Percentiles rank a stretch among this genome's conserved stretches.
These are phyloP conservation scores for Gymnocephalus cernua DNA, from an alignment of 2,113 vertebrate species.

Conservation along the genomic window DNA sequence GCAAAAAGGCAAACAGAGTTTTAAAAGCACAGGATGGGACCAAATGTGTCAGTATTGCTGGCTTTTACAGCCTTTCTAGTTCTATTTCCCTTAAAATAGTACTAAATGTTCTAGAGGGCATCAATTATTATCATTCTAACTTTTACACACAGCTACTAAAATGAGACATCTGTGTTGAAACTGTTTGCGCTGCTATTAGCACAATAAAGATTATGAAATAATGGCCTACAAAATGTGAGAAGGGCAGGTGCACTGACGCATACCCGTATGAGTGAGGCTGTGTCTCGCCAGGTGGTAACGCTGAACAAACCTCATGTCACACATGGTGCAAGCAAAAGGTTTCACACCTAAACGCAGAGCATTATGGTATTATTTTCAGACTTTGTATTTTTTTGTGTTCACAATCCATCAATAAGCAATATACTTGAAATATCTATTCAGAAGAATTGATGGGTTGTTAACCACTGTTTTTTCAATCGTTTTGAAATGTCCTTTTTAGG, in stretches of 20 bases:
- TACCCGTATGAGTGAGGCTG: slow-evolving; percentile 88
- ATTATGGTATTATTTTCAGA: slow-evolving; percentile 76
- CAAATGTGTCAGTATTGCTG: neutral
- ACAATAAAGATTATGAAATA: slow-evolving; percentile 9
- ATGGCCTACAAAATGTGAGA: slow-evolving; percentile 45
- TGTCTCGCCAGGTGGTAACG: slow-evolving; percentile 87
- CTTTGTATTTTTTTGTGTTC: slow-evolving; percentile 47
- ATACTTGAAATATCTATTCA: slow-evolving; percentile 15
- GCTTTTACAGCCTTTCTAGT: neutral
- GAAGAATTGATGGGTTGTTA: slow-evolving; percentile 80
- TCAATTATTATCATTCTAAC: neutral
- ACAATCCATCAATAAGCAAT: slow-evolving; percentile 76
- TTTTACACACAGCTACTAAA: neutral
- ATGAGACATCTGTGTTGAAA: neutral
- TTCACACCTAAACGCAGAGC: slow-evolving; percentile 86
- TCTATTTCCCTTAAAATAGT: neutral
- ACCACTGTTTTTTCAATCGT: slow-evolving; percentile 51
- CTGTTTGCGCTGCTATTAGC: neutral
- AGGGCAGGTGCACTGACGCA: slow-evolving; percentile 73
- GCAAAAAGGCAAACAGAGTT: neutral
- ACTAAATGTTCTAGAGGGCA: neutral
- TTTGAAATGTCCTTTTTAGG: neutral
- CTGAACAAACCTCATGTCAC: slow-evolving; percentile 87
- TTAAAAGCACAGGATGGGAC: neutral
- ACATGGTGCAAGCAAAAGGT: slow-evolving; percentile 86